These are phyloP conservation scores for Drosophila prosaltans DNA, from an alignment of 1,140 invertebrate species.

Conservation along the genomic window DNA sequence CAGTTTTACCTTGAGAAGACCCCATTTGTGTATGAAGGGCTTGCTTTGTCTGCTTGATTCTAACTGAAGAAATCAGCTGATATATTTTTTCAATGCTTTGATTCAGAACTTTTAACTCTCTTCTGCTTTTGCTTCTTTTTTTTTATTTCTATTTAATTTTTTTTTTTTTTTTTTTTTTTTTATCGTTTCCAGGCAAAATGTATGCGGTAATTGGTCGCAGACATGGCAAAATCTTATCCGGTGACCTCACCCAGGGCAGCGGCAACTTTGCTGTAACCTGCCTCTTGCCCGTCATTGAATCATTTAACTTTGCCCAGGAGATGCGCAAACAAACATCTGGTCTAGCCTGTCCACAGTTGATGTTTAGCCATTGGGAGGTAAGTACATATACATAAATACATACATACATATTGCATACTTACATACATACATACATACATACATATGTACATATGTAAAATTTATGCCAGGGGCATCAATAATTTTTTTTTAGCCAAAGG, in stretches of 20 bases:
- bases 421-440: no score
- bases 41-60: conserved; percentile 39
- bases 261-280: conserved; percentile 95
- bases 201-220: conserved; percentile 95
- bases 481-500: no score
- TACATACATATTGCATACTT: no score
- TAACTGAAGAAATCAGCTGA: conserved; percentile 55
- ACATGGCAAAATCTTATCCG: conserved; percentile 93
- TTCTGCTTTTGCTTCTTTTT: conserved; percentile 6
- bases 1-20: conserved; percentile 56
- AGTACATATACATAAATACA: conserved; percentile 53
- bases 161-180: conserved; percentile 41
- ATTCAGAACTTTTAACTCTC: neutral
- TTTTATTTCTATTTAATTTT: conserved; percentile 29
- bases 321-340: conserved; percentile 97
- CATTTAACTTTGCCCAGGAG: conserved; percentile 96
- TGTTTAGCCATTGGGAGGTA: conserved; percentile 99
- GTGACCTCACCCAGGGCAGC: conserved; percentile 94
- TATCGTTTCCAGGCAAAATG: conserved; percentile 89
- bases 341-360: conserved; percentile 95
- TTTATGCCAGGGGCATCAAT: no score
- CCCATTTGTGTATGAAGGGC: conserved; percentile 16
- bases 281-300: conserved; percentile 96
- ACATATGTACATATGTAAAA: no score
- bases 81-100: neutral